Percentiles rank a stretch among this genome's conserved stretches.
These are phyloP conservation scores for Morus bassanus DNA, from an alignment of 2,797 vertebrate species.

Conservation along the genomic window DNA sequence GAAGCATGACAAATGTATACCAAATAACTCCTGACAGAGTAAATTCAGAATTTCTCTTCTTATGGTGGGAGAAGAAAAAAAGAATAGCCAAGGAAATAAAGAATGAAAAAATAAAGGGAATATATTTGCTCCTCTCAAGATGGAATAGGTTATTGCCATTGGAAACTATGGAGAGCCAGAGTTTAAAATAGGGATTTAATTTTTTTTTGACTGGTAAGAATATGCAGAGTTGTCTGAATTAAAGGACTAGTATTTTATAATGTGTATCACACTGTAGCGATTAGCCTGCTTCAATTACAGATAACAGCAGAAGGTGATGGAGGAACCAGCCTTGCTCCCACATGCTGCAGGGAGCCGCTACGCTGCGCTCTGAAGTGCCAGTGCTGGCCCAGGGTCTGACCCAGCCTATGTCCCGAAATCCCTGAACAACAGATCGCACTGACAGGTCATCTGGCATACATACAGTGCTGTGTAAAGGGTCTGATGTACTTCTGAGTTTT, in stretches of 20 bases:
- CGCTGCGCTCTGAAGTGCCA: fast-evolving
- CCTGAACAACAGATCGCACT: not conserved
- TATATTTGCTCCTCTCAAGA: not conserved
- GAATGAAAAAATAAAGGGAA: not conserved
- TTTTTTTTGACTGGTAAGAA: not conserved
- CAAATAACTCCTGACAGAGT: not conserved
- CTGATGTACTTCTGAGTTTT: not conserved
- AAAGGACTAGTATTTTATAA: not conserved
- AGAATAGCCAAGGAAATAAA: not conserved
- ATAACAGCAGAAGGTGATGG: not conserved
- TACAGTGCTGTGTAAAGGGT: not conserved
- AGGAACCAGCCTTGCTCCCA: not conserved
- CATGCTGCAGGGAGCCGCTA: fast-evolving
- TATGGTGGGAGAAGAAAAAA: not conserved
- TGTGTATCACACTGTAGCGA: not conserved
- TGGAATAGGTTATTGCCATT: not conserved
- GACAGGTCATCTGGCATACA: not conserved
- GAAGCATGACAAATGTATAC: not conserved
- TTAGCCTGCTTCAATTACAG: not conserved
- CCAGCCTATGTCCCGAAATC: not conserved
- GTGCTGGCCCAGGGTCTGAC: not conserved
- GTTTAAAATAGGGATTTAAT: not conserved
- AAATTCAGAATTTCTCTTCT: not conserved
- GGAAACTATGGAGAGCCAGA: not conserved
- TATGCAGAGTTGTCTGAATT: not conserved